Base-by-base conservation (phyloP, 2,113 vertebrate genomes). In the Labrus mixtus region DNA sequence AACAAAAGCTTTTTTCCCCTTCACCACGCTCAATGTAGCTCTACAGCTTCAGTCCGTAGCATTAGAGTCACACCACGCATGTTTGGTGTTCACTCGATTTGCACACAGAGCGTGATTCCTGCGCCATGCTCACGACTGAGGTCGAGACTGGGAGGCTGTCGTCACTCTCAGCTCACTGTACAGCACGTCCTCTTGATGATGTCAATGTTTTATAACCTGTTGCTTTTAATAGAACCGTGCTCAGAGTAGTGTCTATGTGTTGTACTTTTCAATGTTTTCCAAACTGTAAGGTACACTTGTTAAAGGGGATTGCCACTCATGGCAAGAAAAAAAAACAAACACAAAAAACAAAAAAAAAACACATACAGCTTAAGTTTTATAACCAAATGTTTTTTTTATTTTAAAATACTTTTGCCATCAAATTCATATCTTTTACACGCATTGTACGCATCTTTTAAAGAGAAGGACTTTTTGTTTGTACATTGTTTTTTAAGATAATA, bases 131-230 rank as follows among this genome's bases (percentile, higher is more conserved):
- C 64, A 1, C 6, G 76, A 71, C 82, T 81, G 81, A 77, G 69
- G 85, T 81, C 67, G 85, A 81, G 86, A 64, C n/a, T 4, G 71
- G 71, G 85, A 68, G 75, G 58, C 64, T 43, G 55, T 57, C 20
- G 75, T 74, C 59, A 6, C 81, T 64, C 75, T 81, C 79, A 29
- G 36, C 74, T 83, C 76, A 4, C 58, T 90, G 87, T 93, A 87
- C 83, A 93, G 85, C 88, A 91, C 83, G 87, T 87, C 78, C 79
- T 88, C 78, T 84, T 73, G 73, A 92, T 92, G 92, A 92, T 93
- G 92, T 93, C 91, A 92, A 74, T 90, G 88, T 93, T 92, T 91
- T 91, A 84, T 90, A 90, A 92, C 81, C 84, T 78, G 60, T 78
- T 68, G 87, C 88, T 92, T 91, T 90, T 78, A 85, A 72, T 85